Evolutionary conservation across 2,888 invertebrate species (phyloP).

Genomic region (Thymelicus lineola): DNA sequence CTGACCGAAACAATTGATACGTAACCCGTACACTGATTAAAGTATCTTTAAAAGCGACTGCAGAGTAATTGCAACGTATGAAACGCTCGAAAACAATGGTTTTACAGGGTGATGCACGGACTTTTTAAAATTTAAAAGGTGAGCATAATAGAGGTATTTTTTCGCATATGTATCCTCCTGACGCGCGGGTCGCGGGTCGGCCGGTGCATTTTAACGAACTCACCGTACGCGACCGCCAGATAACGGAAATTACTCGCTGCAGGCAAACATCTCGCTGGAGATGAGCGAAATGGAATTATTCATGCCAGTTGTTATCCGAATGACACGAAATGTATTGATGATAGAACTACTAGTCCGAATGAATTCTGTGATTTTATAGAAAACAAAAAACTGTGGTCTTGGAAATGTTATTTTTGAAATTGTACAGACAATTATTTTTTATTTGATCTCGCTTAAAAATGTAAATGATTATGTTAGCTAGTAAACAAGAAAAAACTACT

Average conservation of each 20-base stretch:
- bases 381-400: neutral
- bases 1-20: constrained; percentile 35
- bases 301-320: constrained; percentile 37
- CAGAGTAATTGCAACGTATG: constrained; percentile 35
- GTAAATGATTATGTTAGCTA: too few relatives aligned
- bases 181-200: constrained; percentile 47
- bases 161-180: constrained; percentile 48
- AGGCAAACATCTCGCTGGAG: constrained; percentile 41
- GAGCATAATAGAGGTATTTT: constrained; percentile 50
- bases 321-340: constrained; percentile 37
- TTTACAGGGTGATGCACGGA: constrained; percentile 20
- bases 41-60: constrained; percentile 33
- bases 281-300: constrained; percentile 38
- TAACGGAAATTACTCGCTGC: constrained; percentile 55
- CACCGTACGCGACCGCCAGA: constrained; percentile 49
- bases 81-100: constrained; percentile 41
- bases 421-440: too few relatives aligned
- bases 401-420: neutral
- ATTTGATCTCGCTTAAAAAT: too few relatives aligned
- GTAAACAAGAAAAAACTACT: too few relatives aligned
- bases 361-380: neutral
- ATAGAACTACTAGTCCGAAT: constrained; percentile 14
- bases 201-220: constrained; percentile 50
- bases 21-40: constrained; percentile 26
- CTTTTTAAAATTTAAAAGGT: constrained; percentile 51